Conservation (phyloP, 2,113 vertebrate species). For the Cochlearius cochlearius region DNA sequence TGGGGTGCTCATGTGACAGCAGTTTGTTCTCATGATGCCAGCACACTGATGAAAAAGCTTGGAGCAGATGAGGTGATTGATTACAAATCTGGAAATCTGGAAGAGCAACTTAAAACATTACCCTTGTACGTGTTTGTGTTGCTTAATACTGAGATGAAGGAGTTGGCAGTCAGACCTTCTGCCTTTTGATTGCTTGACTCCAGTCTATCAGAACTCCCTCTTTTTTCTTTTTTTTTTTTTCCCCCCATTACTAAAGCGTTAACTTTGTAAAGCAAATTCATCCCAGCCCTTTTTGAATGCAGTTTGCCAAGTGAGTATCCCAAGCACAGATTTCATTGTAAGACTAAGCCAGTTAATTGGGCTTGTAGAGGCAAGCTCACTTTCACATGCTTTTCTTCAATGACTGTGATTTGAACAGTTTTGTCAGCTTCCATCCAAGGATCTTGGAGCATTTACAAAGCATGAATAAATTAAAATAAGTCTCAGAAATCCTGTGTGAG, state of each 20-base stretch:
- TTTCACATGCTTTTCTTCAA: not conserved
- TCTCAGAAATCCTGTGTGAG: not conserved
- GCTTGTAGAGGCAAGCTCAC: not conserved
- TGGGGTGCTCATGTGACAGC: constrained; percentile 93
- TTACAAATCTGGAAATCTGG: constrained; percentile 82
- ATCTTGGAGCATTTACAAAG: not conserved
- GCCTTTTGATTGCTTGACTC: not conserved
- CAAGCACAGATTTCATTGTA: not conserved
- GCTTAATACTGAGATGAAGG: not conserved
- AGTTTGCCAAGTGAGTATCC: not conserved
- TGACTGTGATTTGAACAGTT: not conserved
- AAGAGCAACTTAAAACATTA: constrained; percentile 77
- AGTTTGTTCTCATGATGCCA: constrained; percentile 89
- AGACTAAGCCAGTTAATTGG: not conserved
- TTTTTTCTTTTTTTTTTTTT: not conserved
- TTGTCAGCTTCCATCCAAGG: not conserved
- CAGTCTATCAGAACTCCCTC: not conserved
- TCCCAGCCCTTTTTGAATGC: not conserved
- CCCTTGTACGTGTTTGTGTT: constrained; percentile 77
- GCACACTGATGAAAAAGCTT: constrained; percentile 80
- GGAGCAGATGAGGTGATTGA: constrained; percentile 89
- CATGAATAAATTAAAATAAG: constrained; percentile 4
- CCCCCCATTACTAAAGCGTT: not conserved
- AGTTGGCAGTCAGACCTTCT: not conserved
- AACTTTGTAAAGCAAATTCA: not conserved